Evolutionary conservation across 1,140 invertebrate genomes (phyloP).

Genomic region (Eriosoma lanigerum): DNA sequence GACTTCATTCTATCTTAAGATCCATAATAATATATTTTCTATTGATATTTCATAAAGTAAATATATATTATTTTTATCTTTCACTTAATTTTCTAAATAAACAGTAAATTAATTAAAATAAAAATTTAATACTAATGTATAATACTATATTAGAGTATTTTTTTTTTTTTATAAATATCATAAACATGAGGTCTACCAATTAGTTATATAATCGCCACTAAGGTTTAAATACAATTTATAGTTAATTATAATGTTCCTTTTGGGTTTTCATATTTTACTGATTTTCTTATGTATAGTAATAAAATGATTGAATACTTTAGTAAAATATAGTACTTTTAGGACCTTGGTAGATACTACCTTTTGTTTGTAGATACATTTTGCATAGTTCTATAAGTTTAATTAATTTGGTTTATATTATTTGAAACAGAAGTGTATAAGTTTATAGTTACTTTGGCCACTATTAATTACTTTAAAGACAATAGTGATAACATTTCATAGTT

Average conservation of each 20-base stretch:
- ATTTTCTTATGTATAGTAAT: background rate
- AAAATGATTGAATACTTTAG: background rate
- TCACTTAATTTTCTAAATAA: no score
- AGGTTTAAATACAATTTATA: background rate
- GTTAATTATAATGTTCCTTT: background rate
- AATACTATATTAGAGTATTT: no score
- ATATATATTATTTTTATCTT: no score
- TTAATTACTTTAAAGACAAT: slow-evolving; percentile 30
- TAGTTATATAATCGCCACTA: background rate
- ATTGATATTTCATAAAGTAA: no score
- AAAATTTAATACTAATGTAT: no score
- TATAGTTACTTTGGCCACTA: slow-evolving; percentile 18
- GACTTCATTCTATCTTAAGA: no score
- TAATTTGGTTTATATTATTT: slow-evolving; percentile 14
- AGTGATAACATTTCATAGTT: background rate
- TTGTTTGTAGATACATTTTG: slow-evolving; percentile 1
- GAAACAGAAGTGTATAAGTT: background rate
- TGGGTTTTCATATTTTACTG: background rate
- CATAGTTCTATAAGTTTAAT: background rate
- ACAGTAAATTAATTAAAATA: no score
- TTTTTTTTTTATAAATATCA: slow-evolving; percentile 15
- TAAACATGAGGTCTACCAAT: background rate
- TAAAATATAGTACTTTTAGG: background rate
- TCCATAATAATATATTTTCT: no score
- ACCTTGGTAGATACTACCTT: background rate